A percentile compares a stretch with the other conserved stretches of the same genome.
phyloP scores from a whole-genome alignment of 2,888 invertebrate genomes.

The Athrips mouffetella region DNA sequence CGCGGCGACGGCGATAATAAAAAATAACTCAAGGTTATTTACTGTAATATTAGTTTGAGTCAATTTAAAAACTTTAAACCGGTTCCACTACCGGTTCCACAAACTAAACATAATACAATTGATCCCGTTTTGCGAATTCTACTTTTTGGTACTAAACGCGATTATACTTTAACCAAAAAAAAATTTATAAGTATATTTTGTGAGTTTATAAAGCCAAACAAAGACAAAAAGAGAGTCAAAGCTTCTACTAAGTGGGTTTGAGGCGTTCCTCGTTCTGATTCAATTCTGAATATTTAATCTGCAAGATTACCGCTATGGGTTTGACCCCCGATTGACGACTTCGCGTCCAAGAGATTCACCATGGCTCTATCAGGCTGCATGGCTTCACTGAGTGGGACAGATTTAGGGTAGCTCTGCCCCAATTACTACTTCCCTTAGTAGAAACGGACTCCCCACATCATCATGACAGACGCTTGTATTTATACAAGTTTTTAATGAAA shows the following conservation, averaged over 20 bases:
- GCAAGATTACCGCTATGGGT: no score
- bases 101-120: no score
- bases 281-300: neutral
- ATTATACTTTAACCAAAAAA: no score
- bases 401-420: slow-evolving; percentile 33
- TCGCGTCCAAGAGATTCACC: slow-evolving; percentile 8
- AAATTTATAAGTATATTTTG: no score
- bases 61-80: no score
- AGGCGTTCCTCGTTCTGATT: neutral
- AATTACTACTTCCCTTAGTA: slow-evolving; percentile 20
- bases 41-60: no score
- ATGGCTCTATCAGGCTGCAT: slow-evolving; percentile 26
- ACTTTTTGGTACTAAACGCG: no score
- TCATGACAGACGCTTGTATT: neutral
- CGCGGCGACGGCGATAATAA: no score
- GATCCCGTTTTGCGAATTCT: no score
- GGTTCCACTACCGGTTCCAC: no score
- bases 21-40: no score
- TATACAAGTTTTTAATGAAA: neutral
- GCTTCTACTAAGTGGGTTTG: slow-evolving; percentile 8
- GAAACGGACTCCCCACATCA: slow-evolving; percentile 21
- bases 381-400: slow-evolving; percentile 28
- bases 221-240: neutral
- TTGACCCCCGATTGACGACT: neutral
- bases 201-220: no score